phyloP scores from a whole-genome alignment of 2,888 invertebrate genomes.

The Himalopsyche kuldschensis region DNA sequence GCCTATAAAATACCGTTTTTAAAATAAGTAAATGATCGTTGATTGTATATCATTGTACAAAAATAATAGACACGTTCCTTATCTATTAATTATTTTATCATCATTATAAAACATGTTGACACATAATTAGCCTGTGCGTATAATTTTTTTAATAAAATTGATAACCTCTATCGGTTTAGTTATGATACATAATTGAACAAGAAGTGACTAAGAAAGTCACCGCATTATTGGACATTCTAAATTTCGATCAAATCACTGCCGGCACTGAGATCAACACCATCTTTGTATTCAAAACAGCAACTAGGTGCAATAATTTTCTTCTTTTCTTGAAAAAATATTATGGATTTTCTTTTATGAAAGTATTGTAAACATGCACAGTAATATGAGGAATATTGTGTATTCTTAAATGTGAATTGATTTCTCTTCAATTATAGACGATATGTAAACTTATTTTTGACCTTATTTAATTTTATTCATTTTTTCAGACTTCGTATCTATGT shows the following conservation, averaged over 20 bases:
- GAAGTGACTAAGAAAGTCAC: not conserved
- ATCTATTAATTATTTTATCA: not conserved
- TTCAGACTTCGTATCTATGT: too few species aligned
- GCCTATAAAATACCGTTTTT: not conserved
- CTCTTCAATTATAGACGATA: too few species aligned
- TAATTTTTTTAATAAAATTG: not conserved
- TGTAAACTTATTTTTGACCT: too few species aligned
- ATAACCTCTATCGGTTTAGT: not conserved
- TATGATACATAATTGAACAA: not conserved
- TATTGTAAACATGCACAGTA: too few species aligned
- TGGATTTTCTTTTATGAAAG: too few species aligned
- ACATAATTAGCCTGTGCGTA: not conserved
- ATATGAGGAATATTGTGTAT: too few species aligned
- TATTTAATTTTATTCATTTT: too few species aligned
- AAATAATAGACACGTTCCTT: not conserved
- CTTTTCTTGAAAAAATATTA: not conserved
- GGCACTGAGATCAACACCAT: not conserved
- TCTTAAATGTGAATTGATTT: too few species aligned
- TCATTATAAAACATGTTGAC: not conserved
- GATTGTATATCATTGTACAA: not conserved
- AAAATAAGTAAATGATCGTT: conserved; percentile 1
- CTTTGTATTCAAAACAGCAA: not conserved
- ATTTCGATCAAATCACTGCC: not conserved
- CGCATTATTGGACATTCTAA: not conserved
- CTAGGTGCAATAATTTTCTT: not conserved